Evolutionary conservation across 1,140 invertebrate species (phyloP), one percentile per base, ranked within the genome.

Genomic region (Euschistus heros): DNA sequence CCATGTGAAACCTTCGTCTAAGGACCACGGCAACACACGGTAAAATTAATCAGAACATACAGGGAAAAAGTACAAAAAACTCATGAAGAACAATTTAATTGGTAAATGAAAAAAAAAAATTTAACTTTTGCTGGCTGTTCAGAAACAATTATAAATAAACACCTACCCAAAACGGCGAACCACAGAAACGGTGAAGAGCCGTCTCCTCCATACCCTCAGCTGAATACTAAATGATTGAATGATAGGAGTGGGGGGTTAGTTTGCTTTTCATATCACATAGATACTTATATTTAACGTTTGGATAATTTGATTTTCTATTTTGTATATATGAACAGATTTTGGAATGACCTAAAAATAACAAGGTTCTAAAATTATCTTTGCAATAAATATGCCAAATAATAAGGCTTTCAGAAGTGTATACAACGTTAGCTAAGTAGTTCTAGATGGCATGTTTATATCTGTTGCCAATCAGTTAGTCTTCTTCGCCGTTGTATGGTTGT

Each of bases 131-230:
- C 4, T 37, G 13, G 13, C 17, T 5, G 4, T 50, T 50, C 20
- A 50, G 10, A 50, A 50, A 18, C 0, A 50, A 22, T 18, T 50
- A 50, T 20, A n/a, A 50, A 50, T 17, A 50, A 50, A 50, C 8
- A 50, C 42, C 42, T 30, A 61, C 59, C 59, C 59, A 61, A 18
- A 61, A 61, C 4, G 59, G 14, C 3, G 59, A 61, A 42, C 30
- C 30, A 44, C 59, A 61, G 33, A 61, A 61, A 22, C 17, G 2
- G 26, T 33, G 26, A 2, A 61, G 59, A 5, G 15, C 27, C n/a
- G 59, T 22, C n/a, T 33, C n/a, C 26, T 33, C 59, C 59, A 61
- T 61, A 5, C 18, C 54, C 18, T 24, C 54, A 57, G 54, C 24
- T 57, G 54, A 17, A 15, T 17, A 22, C 18, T 15, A 57, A 4